Conservation (phyloP, 2,113 vertebrate species). For the Larimichthys crocea region DNA sequence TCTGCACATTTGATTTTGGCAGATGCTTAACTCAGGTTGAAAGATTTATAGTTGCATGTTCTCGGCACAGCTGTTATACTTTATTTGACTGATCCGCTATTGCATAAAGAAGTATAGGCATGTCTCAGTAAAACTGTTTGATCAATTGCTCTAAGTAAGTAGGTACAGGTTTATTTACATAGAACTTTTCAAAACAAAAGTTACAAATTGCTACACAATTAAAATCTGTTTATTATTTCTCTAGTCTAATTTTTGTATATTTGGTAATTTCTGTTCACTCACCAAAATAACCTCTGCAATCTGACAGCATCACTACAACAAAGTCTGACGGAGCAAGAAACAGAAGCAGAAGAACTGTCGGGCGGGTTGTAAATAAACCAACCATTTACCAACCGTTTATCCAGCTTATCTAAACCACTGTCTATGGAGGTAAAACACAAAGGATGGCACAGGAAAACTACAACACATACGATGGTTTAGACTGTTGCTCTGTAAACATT, state of each 20-base stretch:
- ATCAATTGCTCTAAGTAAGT: neutral
- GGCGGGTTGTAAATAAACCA: neutral
- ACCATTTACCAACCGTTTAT: neutral
- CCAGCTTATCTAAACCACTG: neutral
- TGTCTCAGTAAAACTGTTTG: neutral
- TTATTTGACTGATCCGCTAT: neutral
- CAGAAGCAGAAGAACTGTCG: neutral
- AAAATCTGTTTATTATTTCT: slow-evolving; percentile 16
- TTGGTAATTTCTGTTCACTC: neutral
- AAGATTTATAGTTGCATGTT: slow-evolving; percentile 22
- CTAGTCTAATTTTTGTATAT: slow-evolving; percentile 1
- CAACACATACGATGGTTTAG: too few species aligned
- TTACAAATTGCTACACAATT: slow-evolving; percentile 21
- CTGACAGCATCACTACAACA: neutral
- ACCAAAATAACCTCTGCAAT: neutral
- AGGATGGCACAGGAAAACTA: too few species aligned
- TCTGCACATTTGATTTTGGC: neutral
- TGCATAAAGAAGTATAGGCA: neutral
- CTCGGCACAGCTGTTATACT: neutral
- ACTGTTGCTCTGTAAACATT: too few species aligned
- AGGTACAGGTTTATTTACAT: neutral
- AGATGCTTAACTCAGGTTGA: slow-evolving; percentile 20
- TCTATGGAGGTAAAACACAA: neutral
- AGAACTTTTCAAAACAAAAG: slow-evolving; percentile 14
- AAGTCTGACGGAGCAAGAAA: neutral